Evolutionary conservation across 2,888 invertebrate genomes (phyloP).

Genomic region (Acleris laterana): DNA sequence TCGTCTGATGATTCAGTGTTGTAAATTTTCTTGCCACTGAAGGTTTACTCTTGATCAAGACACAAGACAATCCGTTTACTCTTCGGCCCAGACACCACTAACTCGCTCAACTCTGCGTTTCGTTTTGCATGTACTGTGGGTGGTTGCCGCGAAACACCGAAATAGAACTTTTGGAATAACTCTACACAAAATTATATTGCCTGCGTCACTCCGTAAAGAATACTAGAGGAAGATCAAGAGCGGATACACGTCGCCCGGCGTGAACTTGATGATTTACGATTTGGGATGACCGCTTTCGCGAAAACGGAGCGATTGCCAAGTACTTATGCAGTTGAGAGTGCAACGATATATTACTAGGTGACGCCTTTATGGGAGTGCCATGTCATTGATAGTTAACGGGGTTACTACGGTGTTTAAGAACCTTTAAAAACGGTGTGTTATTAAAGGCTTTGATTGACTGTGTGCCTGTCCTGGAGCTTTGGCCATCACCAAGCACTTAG

Average conservation of each 20-base stretch:
- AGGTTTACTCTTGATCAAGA: constrained; percentile 27
- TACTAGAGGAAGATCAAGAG: constrained; percentile 75
- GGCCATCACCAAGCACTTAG: no score
- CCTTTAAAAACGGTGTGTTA: no score
- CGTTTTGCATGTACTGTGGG: constrained; percentile 66
- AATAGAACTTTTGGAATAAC: constrained; percentile 84
- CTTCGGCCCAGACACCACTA: constrained; percentile 62
- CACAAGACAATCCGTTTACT: constrained; percentile 52
- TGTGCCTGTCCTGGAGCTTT: no score
- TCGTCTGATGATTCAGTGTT: constrained; percentile 38
- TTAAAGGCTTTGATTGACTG: no score
- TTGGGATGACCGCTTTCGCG: constrained; percentile 29
- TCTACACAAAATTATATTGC: constrained; percentile 77
- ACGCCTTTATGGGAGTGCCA: neutral
- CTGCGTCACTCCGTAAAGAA: constrained; percentile 69
- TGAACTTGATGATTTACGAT: constrained; percentile 34
- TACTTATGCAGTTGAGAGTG: constrained; percentile 13
- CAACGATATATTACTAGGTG: constrained; percentile 6
- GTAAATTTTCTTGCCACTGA: constrained; percentile 15
- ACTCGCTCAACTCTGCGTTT: constrained; percentile 64
- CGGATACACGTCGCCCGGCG: constrained; percentile 47
- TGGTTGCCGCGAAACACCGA: constrained; percentile 71
- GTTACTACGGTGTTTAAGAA: neutral
- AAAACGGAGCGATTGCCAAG: neutral
- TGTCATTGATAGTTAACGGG: neutral